Base-by-base conservation (phyloP, 1,140 invertebrate genomes). In the Papilio polytes region DNA sequence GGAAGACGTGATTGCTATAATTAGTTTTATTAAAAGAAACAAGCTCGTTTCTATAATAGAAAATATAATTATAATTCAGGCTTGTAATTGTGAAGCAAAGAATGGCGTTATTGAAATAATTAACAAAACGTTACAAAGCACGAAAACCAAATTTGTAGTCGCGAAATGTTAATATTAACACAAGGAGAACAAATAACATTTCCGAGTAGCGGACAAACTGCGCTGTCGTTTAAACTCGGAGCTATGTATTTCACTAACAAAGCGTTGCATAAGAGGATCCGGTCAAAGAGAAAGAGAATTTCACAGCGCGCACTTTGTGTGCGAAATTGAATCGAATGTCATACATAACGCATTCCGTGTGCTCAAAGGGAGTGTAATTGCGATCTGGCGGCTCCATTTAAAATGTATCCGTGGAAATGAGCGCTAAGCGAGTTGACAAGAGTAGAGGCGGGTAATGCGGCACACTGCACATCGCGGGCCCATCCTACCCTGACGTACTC, bases 321-420 rank as follows among this genome's bases (percentile, higher is more conserved):
- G 86, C 89, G 72, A 91, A 92, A 94, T 92, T 93, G 90, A 95
- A 95, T 93, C 91, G 91, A 91, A 94, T 91, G 91, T 92, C 91
- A 92, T 93, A 91, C 90, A 90, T 89, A 90, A 90, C 89, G 89
- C 91, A 94, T 93, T 91, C 88, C 88, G 89, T 85, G 84, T 90
- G 89, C 90, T 91, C 92, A 94, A 93, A 94, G 92, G 90, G 88
- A 92, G 90, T 91, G 90, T 94, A 93, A 93, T 93, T 94, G 90
- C 90, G 88, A 94, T 90, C 88, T 87, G 89, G 84, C 90, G 85
- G 91, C 90, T 91, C 91, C 89, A 94, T 94, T 94, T 93, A 90
- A 92, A 94, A 94, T 89, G 92, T 94, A 92, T 92, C 89, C 88
- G 86, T 90, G 91, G 89, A 92, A 92, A 93, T 94, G 87, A 88